Base-by-base conservation (phyloP, 2,888 invertebrate genomes). In the Rotaria magnacalcarata region DNA sequence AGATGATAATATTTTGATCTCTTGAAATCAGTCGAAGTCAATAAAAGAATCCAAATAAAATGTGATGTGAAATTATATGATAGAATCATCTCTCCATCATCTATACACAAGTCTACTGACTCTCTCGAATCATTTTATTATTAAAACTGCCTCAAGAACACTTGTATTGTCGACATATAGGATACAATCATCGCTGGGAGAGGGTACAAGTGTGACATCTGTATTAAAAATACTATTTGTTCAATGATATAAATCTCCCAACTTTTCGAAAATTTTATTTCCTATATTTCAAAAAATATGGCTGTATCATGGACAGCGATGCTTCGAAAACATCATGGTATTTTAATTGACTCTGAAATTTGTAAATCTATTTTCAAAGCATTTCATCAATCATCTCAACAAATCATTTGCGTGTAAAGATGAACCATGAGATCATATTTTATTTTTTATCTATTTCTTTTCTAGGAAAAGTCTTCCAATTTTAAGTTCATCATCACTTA, bases 291-390 rank as follows among this genome's bases (percentile, higher is more conserved):
- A 27, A 21, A 27, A 11, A 67, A 67, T 50, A 67, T 67, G 67
- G 67, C 67, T 67, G 34, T 41, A 67, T 67, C 67, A 67, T 67
- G 67, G 67, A 67, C 67, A 1, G 34, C 34, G 41, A 67, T 67
- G 67, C 19, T 67, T 67, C 67, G 67, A 67, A 67, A 67, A 41
- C 67, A 67, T 67, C 67, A 67, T 19, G 67, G 67, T 16, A 67
- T 67, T 41, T 5, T 67, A 19, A 67, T 67, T 7, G 34, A 67
- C 16, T 67, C 67, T 19, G 67, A 67, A 34, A 67, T 67, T 34
- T 67, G 67, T 67, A 67, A 67, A 41, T 67, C 67, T 19, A 67
- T 67, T 19, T 67, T 67, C 27, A 67, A 67, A 67, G 67, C 67
- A 67, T 34, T 67, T 67, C 67, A 67, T 67, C 67, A 67, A 19